Evolutionary conservation across 2,888 invertebrate species (phyloP), one percentile per base, ranked within the genome.

Genomic region (Sarcophaga rosellei): DNA sequence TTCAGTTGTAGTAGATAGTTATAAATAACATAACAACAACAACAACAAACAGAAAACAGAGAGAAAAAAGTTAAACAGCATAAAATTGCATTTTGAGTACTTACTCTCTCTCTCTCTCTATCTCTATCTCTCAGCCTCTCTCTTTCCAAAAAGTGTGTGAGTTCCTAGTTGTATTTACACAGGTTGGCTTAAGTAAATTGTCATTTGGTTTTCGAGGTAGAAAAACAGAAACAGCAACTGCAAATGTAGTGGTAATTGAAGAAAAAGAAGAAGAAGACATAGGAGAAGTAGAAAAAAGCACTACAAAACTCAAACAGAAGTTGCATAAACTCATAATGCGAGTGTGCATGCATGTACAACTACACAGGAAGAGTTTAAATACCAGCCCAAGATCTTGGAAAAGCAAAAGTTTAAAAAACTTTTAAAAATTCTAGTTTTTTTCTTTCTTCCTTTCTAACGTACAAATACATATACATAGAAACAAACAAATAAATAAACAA

Each of bases 41-140:
- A 68, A 47, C 5, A 69, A 53, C 69, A 68, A 69, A 47, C 11
- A 47, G 15, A 15, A 84, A 87, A 85, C 63, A 59, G 21, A 57
- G 87, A 87, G 88, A 84, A 23, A 57, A 88, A 88, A 88, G 84
- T 88, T 87, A 88, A 88, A 87, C 88, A 88, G 87, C 88, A 84
- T 87, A 83, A 88, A 87, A 88, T 87, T 88, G 85, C 86, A 87
- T 87, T 88, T 87, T 86, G 70, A 74, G 81, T 66, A 81, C 35
- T 35, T 61, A 78, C 59, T 78, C 79, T 79, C 68, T 17, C 5
- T 53, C 1, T 4, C 12, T 25, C 63, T 20, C 21, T 47, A n/a
- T 44, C 57, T 35, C 10, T 25, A n/a, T n/a, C n/a, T n/a, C n/a
- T n/a, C n/a, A n/a, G n/a, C n/a, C 15, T 47, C 4, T 15, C 6